Evolutionary conservation across 2,113 vertebrate species (phyloP), one percentile per base, ranked within the genome.

Genomic region (Picathartes gymnocephalus): DNA sequence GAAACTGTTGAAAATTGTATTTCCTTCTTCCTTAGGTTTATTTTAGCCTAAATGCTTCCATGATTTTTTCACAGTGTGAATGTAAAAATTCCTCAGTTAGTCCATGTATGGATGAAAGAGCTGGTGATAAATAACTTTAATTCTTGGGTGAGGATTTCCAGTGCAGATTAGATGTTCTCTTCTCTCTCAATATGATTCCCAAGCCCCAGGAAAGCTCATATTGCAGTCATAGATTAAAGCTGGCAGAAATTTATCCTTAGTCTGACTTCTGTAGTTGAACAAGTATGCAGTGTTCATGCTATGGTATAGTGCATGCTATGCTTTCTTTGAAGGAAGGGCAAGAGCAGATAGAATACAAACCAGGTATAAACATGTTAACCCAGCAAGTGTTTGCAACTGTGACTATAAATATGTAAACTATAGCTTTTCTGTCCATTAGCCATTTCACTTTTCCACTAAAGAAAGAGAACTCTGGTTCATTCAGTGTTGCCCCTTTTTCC

Each of bases 131-230:
- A 19, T 31, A 82, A 7, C 20, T 56, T 82, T n/a, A 31, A 4
- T 30, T 57, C 22, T 69, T 86, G 35, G 13, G 30, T 35, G 35
- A 70, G 42, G 15, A 74, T 78, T 95, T 70, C 54, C 33, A 28
- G 8, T 35, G 25, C 23, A 66, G 18, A 40, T 76, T 37, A 61
- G 53, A 64, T 56, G 22, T 61, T 79, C 14, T 57, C 7, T 27
- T 60, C 9, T 65, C n/a, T 78, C 48, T 28, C n/a, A 18, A 5
- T 19, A 40, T 0, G 0, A 20, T 76, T 80, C n/a, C 60, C 6
- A 78, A 83, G 23, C 13, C 18, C 27, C 62, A 44, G 28, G 2
- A 57, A 64, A 92, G 24, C 47, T 86, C 54, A 24, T 11, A 9
- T 27, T 57, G 11, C 45, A 82, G 57, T 28, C 4, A 3, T 13